phyloP scores from a whole-genome alignment of 37 sponge, comb jelly and placozoan genomes.

The Petrosia ficiformis region DNA sequence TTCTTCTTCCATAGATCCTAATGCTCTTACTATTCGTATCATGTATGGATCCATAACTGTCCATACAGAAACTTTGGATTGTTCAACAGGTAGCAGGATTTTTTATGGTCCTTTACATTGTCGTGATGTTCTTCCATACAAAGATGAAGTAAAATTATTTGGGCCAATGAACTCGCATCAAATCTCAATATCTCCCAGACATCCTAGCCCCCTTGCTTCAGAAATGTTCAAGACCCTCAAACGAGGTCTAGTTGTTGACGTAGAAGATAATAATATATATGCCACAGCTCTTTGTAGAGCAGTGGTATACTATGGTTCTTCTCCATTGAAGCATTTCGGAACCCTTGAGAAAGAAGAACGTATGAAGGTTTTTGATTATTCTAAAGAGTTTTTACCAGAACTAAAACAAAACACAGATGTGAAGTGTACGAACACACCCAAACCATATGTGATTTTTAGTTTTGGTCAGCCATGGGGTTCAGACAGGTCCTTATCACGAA shows the following conservation, averaged over 20 bases:
- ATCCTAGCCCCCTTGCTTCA: constrained; percentile 35
- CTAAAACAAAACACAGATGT: constrained; percentile 30
- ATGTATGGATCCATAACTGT: constrained; percentile 62
- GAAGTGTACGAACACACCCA: constrained; percentile 41
- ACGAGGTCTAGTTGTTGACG: constrained; percentile 45
- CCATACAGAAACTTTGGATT: constrained; percentile 61
- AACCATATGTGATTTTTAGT: constrained; percentile 65
- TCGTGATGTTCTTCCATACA: constrained; percentile 24
- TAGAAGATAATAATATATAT: constrained; percentile 28
- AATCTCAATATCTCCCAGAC: constrained; percentile 50
- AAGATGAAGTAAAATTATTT: constrained; percentile 50
- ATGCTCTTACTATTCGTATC: constrained; percentile 36
- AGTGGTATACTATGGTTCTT: constrained; percentile 47
- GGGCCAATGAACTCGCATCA: constrained; percentile 51
- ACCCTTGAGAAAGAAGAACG: constrained; percentile 38
- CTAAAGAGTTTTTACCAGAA: constrained; percentile 26
- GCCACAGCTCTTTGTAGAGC: constrained; percentile 43
- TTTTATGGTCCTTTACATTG: constrained; percentile 63
- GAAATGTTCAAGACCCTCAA: constrained; percentile 37
- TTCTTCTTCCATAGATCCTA: constrained; percentile 27
- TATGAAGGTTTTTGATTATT: constrained; percentile 38
- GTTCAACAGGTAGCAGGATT: constrained; percentile 43
- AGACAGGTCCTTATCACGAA: constrained; percentile 63
- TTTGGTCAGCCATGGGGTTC: constrained; percentile 83
- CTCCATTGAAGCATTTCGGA: constrained; percentile 29